Evolutionary conservation across 2,888 invertebrate species (phyloP), one percentile per base, ranked within the genome.

Genomic region (Litoditis marina): DNA sequence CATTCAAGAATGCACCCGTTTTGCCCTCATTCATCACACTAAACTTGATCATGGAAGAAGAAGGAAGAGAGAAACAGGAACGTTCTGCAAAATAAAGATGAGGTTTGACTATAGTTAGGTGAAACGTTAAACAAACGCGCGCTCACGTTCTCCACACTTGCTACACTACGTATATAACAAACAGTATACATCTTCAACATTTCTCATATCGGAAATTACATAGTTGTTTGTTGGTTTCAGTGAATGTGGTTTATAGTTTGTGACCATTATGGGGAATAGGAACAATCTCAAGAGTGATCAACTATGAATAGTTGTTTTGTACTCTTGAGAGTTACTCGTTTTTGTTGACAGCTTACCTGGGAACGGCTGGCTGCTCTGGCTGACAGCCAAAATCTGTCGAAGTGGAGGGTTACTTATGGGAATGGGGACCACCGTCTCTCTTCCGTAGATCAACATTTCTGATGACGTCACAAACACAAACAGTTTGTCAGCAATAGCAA

Each of bases 321-420:
- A 11, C 39, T 36, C 39, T 36, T n/a, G n/a, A 36, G n/a, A n/a
- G n/a, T n/a, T 16, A 36, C 39, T n/a, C 39, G 11, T 36, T 36
- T 8, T 22, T 32, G 31, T n/a, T n/a, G n/a, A n/a, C n/a, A n/a
- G n/a, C 55, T 5, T 62, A 65, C 72, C 76, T 7, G 81, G 81
- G 61, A 79, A 81, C 2, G 81, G 81, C 57, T 81, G 81, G 42
- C 79, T 78, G 34, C 80, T 79, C 56, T 82, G 81, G 19, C 78
- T 78, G 13, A 75, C 80, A n/a, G 80, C 81, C n/a, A 81, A 58
- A 22, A 81, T 73, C 54, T 81, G 80, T 51, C 74, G 63, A 31
- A 81, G 52, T 6, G 81, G 81, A 11, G 79, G 78, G 63, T 81
- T 81, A 5, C 65, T 62, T 19, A 81, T 78, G 0, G 79, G 67